Evolutionary conservation across 2,888 invertebrate genomes (phyloP).

Genomic region (Eretmocerus hayati): DNA sequence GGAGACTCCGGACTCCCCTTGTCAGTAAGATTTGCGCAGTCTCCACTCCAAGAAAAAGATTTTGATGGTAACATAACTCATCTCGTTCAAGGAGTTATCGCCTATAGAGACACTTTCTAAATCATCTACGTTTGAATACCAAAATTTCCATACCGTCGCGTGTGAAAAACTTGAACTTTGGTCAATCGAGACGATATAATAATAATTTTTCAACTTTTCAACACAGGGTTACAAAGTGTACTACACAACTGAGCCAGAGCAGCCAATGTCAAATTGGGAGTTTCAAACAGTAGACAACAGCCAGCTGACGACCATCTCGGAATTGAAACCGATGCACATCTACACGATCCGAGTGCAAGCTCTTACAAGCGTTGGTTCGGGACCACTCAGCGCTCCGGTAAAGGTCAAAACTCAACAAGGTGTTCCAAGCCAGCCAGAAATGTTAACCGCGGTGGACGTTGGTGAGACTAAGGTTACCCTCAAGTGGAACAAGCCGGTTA

Average conservation of each 20-base stretch:
- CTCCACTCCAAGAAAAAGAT: no score
- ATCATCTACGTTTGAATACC: no score
- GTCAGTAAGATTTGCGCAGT: no score
- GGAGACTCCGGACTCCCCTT: no score
- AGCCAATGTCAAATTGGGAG: slow-evolving; percentile 84
- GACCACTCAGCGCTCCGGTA: slow-evolving; percentile 92
- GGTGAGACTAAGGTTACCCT: slow-evolving; percentile 87
- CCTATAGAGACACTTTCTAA: no score
- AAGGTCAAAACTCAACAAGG: slow-evolving; percentile 97
- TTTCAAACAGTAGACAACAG: slow-evolving; percentile 91
- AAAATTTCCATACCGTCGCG: no score
- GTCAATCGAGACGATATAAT: no score
- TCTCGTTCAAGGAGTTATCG: no score
- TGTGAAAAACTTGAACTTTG: no score
- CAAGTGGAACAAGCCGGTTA: slow-evolving; percentile 87
- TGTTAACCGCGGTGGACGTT: slow-evolving; percentile 77
- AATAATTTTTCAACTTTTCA: no score
- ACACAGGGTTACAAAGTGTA: slow-evolving; percentile 94
- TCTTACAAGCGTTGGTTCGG: slow-evolving; percentile 88
- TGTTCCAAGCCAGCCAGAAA: slow-evolving; percentile 93
- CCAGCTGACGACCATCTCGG: slow-evolving; percentile 85
- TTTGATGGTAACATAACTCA: no score
- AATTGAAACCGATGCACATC: slow-evolving; percentile 83
- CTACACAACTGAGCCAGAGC: slow-evolving; percentile 84
- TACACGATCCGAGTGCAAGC: slow-evolving; percentile 93